Evolutionary conservation across 2,797 vertebrate genomes (phyloP), one percentile per base, ranked within the genome.

Genomic region (Microcaecilia unicolor): DNA sequence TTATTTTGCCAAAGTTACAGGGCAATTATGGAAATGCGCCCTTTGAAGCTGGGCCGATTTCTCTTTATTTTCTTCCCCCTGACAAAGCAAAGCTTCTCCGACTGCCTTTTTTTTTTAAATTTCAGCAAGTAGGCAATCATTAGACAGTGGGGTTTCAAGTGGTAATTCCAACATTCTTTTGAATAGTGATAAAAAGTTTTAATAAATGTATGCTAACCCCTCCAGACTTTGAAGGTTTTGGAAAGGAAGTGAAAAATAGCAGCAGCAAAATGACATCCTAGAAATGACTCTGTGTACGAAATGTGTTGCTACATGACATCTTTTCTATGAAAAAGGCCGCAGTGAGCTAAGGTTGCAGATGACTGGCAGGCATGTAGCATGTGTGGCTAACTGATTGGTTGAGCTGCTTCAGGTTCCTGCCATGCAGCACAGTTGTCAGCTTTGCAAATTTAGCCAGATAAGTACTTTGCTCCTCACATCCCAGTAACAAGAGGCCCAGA

Each of bases 11-110:
- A 58, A 74, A 93, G 91, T 93, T 91, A 91, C 90, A 92, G 89
- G 87, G 87, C 89, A 92, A 93, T 95, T 94, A 96, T 96, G 93
- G 92, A 93, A 95, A 97, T 94, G 86, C 25, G 27, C 73, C 71
- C 91, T 95, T 94, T 95, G 90, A 96, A 93, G 89, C 86, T 19
- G 34, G 76, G 80, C 81, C 67, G 72, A 83, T 75, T 69, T 67
- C 72, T 81, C 83, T 87, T 83, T 85, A 81, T 88, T 79, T 82
- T 80, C 73, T 78, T 69, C 35, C 46, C 51, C 59, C 51, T 78
- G 77, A 86, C 77, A 84, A 85, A 87, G 81, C 69, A 73, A 78
- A 78, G 70, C 70, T 43, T 69, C 58, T 41, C 70, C 61, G n/a
- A n/a, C n/a, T n/a, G 23, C 51, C 57, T 70, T 51, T 35, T 47